Evolutionary conservation across 2,113 vertebrate genomes (phyloP).

Genomic region (Nestor notabilis): DNA sequence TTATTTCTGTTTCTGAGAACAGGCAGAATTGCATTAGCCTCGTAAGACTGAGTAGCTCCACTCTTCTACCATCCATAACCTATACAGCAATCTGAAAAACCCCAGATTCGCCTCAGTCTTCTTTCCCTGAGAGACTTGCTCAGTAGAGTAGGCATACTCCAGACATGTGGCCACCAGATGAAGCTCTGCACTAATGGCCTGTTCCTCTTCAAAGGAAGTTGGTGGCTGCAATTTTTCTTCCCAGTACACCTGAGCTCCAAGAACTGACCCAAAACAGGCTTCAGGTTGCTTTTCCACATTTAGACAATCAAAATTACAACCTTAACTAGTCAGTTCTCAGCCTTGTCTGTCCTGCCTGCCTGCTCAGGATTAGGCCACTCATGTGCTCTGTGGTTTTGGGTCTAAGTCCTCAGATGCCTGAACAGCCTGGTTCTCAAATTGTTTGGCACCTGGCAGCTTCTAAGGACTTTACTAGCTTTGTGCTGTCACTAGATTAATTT

Average conservation of each 20-base stretch:
- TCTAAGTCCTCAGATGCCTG: not conserved
- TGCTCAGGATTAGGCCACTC: not conserved
- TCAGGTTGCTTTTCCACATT: not conserved
- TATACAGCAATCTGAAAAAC: not conserved
- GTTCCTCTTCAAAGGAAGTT: not conserved
- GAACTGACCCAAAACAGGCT: not conserved
- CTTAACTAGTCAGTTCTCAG: not conserved
- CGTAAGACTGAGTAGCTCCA: not conserved
- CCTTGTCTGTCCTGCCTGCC: not conserved
- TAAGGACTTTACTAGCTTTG: not conserved
- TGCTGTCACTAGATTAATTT: not conserved
- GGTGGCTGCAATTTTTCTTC: not conserved
- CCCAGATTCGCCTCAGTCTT: not conserved
- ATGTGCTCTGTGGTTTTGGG: not conserved
- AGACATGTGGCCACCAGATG: not conserved
- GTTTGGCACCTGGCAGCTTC: not conserved
- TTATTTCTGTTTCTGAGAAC: not conserved
- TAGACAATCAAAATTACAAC: not conserved
- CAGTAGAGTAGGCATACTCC: not conserved
- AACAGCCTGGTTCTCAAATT: not conserved
- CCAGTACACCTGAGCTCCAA: not conserved
- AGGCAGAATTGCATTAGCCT: not conserved
- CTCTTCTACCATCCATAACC: not conserved
- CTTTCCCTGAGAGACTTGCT: not conserved
- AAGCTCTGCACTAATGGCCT: not conserved